Evolutionary conservation across 2,888 invertebrate genomes (phyloP), one percentile per base, ranked within the genome.

Genomic region (Scrobipalpa costella): DNA sequence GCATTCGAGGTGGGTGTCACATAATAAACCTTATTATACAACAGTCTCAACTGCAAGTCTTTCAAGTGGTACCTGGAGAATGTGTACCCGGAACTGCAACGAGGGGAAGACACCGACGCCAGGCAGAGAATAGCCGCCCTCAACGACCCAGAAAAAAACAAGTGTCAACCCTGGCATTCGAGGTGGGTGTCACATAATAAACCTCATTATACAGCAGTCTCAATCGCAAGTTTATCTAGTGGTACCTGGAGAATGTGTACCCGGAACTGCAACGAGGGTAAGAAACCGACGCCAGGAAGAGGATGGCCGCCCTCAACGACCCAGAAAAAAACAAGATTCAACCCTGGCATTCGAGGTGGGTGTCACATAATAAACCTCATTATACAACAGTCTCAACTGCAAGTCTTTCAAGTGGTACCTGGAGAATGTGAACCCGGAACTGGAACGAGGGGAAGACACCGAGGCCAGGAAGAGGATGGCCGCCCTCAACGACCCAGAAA

Each of bases 61-160:
- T 98, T 98, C 84, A 93, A 95, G 64, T 98, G 98, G 98, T 98
- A 97, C 76, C 82, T 98, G 69, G 94, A 96, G 62, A 95, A 94
- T 67, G 92, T 98, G 2, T 98, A 98, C 83, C 97, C 97, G 0
- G 96, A 97, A 79, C 78, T 97, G 59, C 92, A 93, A 62, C 80
- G 94, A 13, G 96, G 95, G 0, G 93, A 93, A 7, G 93, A 94
- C 63, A 84, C 88, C 5, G 86, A 91, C n/a, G 87, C 84, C 9
- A 89, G 90, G 66, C 88, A 93, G 61, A 93, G 94, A 70, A 92
- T 94, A 87, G 92, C 92, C 1, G 93, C 93, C 19, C 83, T 95
- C 0, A 92, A 93, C 13, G 85, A 93, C 55, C 85, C 81, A 0
- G 93, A 52, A 93, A n/a, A 92, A 65, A 93, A 93, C 70, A 93